Evolutionary conservation across 2,113 vertebrate species (phyloP).

Genomic region (Channa argus): DNA sequence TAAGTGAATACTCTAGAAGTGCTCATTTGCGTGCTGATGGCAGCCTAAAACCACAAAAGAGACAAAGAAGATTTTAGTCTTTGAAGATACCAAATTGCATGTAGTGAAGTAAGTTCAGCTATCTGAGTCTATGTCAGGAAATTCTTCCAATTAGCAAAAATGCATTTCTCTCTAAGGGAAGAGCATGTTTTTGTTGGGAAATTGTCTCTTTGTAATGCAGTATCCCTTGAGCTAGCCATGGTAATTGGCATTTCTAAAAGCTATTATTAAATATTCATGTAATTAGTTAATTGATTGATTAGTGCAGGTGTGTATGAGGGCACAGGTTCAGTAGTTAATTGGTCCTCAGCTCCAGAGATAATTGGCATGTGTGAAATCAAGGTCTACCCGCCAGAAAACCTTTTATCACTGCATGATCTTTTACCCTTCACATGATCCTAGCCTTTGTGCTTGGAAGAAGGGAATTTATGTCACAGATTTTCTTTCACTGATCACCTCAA

Average conservation of each 20-base stretch:
- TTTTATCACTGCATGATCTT: conserved; percentile 60
- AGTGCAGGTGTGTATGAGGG: conserved; percentile 68
- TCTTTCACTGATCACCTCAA: conserved; percentile 34
- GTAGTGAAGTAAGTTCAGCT: conserved; percentile 47
- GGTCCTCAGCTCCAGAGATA: conserved; percentile 72
- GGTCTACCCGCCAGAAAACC: conserved; percentile 50
- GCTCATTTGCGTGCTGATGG: conserved; percentile 60
- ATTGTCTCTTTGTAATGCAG: conserved; percentile 35
- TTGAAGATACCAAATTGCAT: conserved; percentile 60
- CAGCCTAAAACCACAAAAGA: conserved; percentile 50
- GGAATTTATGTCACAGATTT: conserved; percentile 40
- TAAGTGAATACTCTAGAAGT: conserved; percentile 57
- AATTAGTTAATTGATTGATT: conserved; percentile 83
- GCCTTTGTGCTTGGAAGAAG: conserved; percentile 26
- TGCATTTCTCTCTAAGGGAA: conserved; percentile 20
- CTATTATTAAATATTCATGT: conserved; percentile 75
- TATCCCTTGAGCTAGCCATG: conserved; percentile 24
- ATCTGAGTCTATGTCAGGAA: conserved; percentile 41
- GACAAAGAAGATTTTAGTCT: conserved; percentile 51
- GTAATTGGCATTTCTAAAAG: conserved; percentile 77
- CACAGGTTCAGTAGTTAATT: conserved; percentile 76
- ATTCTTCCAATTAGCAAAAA: conserved; percentile 53
- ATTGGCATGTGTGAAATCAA: conserved; percentile 75
- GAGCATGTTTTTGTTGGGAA: conserved; percentile 41
- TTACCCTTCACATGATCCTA: conserved; percentile 37